phyloP scores from a whole-genome alignment of 2,888 invertebrate species.

The Hyposoter dolosus region DNA sequence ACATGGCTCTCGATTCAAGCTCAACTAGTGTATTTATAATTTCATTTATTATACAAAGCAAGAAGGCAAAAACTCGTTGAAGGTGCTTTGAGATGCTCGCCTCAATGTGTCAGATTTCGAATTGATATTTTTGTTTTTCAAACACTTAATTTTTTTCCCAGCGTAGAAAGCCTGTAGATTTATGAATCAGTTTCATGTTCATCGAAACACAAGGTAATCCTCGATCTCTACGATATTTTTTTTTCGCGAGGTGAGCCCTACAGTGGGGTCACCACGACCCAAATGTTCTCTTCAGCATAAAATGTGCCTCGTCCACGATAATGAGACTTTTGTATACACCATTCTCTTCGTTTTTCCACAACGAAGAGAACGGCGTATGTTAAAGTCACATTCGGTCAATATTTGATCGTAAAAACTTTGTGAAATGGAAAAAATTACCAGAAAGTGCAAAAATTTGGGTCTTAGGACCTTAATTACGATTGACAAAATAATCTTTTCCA shows the following conservation, averaged over 20 bases:
- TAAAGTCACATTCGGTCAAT: not conserved
- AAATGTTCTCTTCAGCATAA: not conserved
- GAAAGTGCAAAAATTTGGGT: not conserved
- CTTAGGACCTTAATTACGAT: not conserved
- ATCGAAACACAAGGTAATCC: not conserved
- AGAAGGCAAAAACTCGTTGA: not conserved
- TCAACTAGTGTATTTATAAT: slow-evolving; percentile 7
- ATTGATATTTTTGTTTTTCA: not conserved
- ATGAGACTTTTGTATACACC: not conserved
- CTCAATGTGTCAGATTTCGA: not conserved
- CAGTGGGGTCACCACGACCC: not conserved
- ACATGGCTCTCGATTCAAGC: slow-evolving; percentile 3
- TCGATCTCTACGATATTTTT: not conserved
- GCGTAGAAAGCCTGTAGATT: not conserved
- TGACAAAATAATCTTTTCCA: not conserved
- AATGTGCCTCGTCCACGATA: not conserved
- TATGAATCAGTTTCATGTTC: not conserved
- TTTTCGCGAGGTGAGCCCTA: not conserved
- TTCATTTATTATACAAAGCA: slow-evolving; percentile 11
- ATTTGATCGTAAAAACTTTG: not conserved
- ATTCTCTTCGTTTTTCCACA: not conserved
- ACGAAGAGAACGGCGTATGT: not conserved
- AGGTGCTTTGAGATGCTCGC: not conserved
- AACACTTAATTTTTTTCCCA: not conserved
- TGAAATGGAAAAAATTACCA: not conserved